Evolutionary conservation across 2,888 invertebrate species (phyloP).

Genomic region (Mythimna loreyi): DNA sequence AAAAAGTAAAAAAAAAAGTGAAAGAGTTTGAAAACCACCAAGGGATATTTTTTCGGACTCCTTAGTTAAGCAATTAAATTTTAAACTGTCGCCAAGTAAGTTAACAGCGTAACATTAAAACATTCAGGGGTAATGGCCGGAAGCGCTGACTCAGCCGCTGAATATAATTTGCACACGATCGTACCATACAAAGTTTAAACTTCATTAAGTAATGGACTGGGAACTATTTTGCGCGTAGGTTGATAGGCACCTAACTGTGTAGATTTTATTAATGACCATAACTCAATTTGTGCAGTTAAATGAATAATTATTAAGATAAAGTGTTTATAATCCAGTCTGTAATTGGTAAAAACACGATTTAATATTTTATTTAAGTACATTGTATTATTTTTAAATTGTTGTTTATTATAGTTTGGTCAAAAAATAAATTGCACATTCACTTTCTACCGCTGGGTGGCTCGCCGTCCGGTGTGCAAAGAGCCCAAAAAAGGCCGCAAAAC

Average conservation of each 20-base stretch:
- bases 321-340: no score
- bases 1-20: background rate
- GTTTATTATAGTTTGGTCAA: no score
- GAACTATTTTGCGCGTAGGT: background rate
- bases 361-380: no score
- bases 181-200: constrained; percentile 12
- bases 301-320: no score
- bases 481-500: no score
- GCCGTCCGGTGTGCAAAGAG: no score
- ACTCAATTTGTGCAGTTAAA: background rate
- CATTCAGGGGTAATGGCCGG: constrained; percentile 11
- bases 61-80: background rate
- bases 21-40: background rate
- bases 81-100: background rate
- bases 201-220: constrained; percentile 29
- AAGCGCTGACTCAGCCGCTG: constrained; percentile 23
- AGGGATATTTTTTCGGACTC: background rate
- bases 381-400: no score
- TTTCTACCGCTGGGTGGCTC: no score
- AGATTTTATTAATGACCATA: background rate
- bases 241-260: background rate
- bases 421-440: no score
- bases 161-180: constrained; percentile 26
- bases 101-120: constrained; percentile 8
- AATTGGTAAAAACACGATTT: no score